Base-by-base conservation (phyloP, 1,140 invertebrate genomes). In the Anastrepha ludens region DNA sequence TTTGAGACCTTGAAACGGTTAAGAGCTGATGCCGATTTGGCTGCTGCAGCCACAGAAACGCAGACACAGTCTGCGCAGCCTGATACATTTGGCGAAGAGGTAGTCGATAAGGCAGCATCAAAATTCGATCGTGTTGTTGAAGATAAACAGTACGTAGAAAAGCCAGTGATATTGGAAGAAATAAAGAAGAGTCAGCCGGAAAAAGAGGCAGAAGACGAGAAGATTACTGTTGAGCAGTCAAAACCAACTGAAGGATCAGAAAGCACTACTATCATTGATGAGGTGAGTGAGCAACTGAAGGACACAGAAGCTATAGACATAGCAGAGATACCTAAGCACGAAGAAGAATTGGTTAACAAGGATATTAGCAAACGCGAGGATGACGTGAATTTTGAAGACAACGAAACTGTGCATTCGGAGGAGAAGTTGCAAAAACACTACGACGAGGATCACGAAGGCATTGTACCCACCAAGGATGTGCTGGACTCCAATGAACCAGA, bases 121-220 rank as follows among this genome's bases (percentile, higher is more conserved):
- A 93, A 93, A 89, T 93, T 93, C 39, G 93, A 93, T 89, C 90
- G 91, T 41, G 90, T 91, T 4, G 89, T 93, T 44, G 93, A 93
- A 41, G 93, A 93, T 87, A 92, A 93, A 47, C 92, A 93, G 85
- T 93, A 93, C 92, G 92, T 93, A 87, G 93, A 93, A 90, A 92
- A 92, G 90, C 92, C 93, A 89, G 90, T 90, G 89, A 93, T 91
- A 65, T 89, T 91, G 47, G 90, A 93, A 55, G 91, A 94, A 86
- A 90, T 93, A 47, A 88, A 91, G 88, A 90, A 92, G 64, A 89
- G 93, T 81, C 89, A 91, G 85, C 88, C 88, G n/a, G 58, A 50
- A 64, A 44, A 87, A 67, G 50, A 55, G 11, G 47, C 17, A 64
- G 88, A 89, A 88, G 50, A 6, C 17, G 64, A 41, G 29, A 39